phyloP scores from a whole-genome alignment of 2,113 vertebrate species.

The Tenrec ecaudatus region DNA sequence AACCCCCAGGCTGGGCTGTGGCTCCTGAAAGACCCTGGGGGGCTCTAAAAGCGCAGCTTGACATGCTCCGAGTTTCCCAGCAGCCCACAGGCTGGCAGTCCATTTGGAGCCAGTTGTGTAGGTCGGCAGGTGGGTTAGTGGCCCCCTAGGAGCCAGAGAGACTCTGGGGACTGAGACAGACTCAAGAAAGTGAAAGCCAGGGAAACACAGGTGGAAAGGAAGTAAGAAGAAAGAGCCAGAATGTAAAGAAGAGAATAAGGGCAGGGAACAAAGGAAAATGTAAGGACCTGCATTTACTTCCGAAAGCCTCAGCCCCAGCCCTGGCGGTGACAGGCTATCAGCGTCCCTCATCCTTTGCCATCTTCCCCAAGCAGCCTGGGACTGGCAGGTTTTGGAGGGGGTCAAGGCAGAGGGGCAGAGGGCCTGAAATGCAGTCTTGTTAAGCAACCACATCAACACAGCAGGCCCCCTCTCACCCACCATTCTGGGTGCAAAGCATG shows the following conservation, averaged over 20 bases:
- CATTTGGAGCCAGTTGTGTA: accelerated
- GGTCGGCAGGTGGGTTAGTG: not conserved
- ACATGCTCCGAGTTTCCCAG: not conserved
- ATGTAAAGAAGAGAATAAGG: not conserved
- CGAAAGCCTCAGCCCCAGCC: not conserved
- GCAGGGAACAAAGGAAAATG: not conserved
- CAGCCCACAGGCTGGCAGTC: accelerated
- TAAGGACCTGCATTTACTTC: not conserved
- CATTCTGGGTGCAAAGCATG: not conserved
- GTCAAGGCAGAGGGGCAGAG: not conserved
- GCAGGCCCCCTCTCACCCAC: not conserved
- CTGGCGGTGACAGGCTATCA: not conserved
- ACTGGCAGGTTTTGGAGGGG: not conserved
- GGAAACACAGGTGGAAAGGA: not conserved
- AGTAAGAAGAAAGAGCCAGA: not conserved
- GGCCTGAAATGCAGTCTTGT: not conserved
- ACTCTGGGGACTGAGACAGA: too few relatives aligned
- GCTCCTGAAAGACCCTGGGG: not conserved
- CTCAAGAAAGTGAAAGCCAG: not conserved
- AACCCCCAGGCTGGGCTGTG: not conserved
- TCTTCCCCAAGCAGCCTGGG: not conserved
- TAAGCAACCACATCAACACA: not conserved
- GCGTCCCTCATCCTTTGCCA: too few relatives aligned
- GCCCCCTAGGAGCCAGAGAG: not conserved
- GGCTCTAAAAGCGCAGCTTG: accelerated